Evolutionary conservation across 2,797 vertebrate species (phyloP), one percentile per base, ranked within the genome.

Genomic region (Lates japonicus): DNA sequence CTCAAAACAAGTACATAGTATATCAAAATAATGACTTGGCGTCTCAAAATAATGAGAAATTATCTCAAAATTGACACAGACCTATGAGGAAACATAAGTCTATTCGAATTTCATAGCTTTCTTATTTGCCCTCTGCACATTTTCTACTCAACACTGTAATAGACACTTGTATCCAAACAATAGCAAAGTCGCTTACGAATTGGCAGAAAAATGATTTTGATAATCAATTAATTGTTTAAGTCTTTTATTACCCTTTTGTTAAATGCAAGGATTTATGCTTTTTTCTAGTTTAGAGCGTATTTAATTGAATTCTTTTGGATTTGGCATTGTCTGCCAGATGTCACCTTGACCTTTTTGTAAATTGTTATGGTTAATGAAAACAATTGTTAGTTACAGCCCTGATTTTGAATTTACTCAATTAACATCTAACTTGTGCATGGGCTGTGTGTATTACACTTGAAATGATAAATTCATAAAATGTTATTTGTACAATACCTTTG

Each of bases 401-500:
- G 22, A 37, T 58, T 54, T 44, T 49, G 22, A 71, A 48, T 20
- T 29, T n/a, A 6, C 14, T 60, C 25, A 7, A 59, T 46, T 58
- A 39, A 3, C 10, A 49, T 70, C 46, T 19, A 37, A 37, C 5
- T 9, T 62, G 41, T 42, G 14, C 3, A 31, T 11, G 7, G 7
- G 29, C 29, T 62, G 29, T 9, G 19, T 44, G 37, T 9, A 37
- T 37, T 22, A 37, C 29, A 66, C 22, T 41, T 65, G 7, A 68
- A 35, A 25, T 35, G 0, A 25, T 29, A 22, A 25, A 3, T 29
- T 29, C 25, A 29, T 29, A 29, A 29, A 29, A 29, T 25, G 54
- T 54, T 57, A 60, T 49, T 69, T 61, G 46, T 64, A 25, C 19
- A 39, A 31, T 39, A n/a, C 11, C 29, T 67, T 52, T 55, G 58